Base-by-base conservation (phyloP, 2,888 invertebrate genomes). In the Diloba caeruleocephala region DNA sequence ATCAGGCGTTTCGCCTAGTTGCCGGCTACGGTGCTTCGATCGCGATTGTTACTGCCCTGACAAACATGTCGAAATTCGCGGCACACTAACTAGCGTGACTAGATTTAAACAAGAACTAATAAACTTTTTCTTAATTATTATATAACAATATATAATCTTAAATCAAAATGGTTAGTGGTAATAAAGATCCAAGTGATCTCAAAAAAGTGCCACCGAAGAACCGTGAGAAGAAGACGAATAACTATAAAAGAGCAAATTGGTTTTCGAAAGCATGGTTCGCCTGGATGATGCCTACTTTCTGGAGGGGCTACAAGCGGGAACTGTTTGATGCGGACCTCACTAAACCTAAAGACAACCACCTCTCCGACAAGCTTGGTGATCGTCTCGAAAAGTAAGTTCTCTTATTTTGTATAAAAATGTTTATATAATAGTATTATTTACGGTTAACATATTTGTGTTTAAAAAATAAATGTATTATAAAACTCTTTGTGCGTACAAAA, bases 271-370 rank as follows among this genome's bases (percentile, higher is more conserved):
- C 88, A 87, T 92, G 93, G 92, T 94, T 94, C 76, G 61, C 88
- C 65, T 94, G 94, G 94, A 93, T 93, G 92, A 89, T 94, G 89
- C 94, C 94, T 21, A 93, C 93, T 1, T 94, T 94, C 78, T 92
- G 94, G 86, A 93, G 95, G 64, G 96, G 96, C n/a, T 92, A 90
- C 75, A 94, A 93, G 78, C 89, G 94, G 71, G 95, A 95, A 68
- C 90, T 97, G 23, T 95, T 94, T 76, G 93, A 96, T 50, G 86
- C 95, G 31, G 97, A 97, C 86, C 92, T 97, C 59, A 96, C 96
- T 23, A 93, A 95, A 76, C 96, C 96, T 12, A 93, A 97, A 58
- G 94, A 95, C 31, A 94, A 93, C 74, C 97, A 97, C 76, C 90
- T 91, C 56, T 96, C 96, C 0, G 92, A 94, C 62, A 85, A 89